Conservation (phyloP, 2,888 invertebrate genomes). For the Heteropelma amictum region DNA sequence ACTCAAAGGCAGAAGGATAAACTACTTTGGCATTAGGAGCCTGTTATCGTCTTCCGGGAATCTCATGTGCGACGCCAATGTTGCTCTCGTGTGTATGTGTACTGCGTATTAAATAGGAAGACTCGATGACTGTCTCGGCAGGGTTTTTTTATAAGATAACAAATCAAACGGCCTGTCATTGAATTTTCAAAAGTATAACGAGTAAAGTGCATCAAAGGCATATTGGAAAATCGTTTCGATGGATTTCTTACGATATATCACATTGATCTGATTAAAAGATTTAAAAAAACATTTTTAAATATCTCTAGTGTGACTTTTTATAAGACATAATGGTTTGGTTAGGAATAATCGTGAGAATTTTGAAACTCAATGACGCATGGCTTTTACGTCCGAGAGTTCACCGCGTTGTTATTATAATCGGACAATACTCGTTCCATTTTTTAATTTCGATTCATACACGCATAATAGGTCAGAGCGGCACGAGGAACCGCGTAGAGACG, state of each 20-base stretch:
- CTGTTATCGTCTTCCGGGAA: conserved; percentile 63
- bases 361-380: conserved; percentile 12
- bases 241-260: too few relatives aligned
- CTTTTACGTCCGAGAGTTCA: conserved; percentile 13
- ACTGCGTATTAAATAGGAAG: conserved; percentile 39
- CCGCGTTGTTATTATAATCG: conserved; percentile 10
- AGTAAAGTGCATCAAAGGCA: too few relatives aligned
- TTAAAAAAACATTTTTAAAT: too few relatives aligned
- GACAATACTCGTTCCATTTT: conserved; percentile 2
- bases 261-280: too few relatives aligned
- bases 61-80: conserved; percentile 59
- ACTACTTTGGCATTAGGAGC: conserved; percentile 45
- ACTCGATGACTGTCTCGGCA: neutral
- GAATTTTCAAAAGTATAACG: too few relatives aligned
- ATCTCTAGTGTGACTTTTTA: too few relatives aligned
- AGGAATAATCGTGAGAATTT: conserved; percentile 37
- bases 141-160: conserved; percentile 10
- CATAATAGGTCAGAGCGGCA: too few relatives aligned
- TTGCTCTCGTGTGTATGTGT: conserved; percentile 26
- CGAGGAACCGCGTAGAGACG: conserved; percentile 29
- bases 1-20: conserved; percentile 38
- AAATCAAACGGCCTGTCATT: too few relatives aligned
- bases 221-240: too few relatives aligned
- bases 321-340: neutral
- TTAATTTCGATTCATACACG: conserved; percentile 33